Evolutionary conservation across 2,888 invertebrate species (phyloP).

Genomic region (Polydrusus cervinus): DNA sequence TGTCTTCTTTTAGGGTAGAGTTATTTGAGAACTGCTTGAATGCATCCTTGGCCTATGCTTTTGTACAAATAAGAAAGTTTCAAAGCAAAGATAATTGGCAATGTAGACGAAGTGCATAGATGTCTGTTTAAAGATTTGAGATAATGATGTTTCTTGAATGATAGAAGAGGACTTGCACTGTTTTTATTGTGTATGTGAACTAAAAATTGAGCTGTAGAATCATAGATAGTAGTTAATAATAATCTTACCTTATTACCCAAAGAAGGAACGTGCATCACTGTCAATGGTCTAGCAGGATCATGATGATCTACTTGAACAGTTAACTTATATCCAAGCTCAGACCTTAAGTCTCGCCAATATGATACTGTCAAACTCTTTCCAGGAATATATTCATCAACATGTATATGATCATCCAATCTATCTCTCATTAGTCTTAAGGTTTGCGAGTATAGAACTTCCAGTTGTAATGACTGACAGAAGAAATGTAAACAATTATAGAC

Average conservation of each 20-base stretch:
- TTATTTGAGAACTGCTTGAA: too few species aligned
- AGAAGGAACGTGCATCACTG: conserved; percentile 80
- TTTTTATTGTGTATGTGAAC: not conserved
- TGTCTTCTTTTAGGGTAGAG: too few species aligned
- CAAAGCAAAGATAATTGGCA: too few species aligned
- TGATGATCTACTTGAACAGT: conserved; percentile 91
- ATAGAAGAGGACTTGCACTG: too few species aligned
- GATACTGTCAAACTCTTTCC: conserved; percentile 93
- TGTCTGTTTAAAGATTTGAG: not conserved
- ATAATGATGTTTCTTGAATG: too few species aligned
- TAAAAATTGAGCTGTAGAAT: not conserved
- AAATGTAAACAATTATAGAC: conserved; percentile 90
- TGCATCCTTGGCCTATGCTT: too few species aligned
- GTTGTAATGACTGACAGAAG: conserved; percentile 95
- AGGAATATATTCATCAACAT: conserved; percentile 92
- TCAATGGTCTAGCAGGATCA: conserved; percentile 84
- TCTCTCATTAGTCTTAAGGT: conserved; percentile 91
- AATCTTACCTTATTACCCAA: conserved; percentile 76
- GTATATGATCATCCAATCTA: conserved; percentile 89
- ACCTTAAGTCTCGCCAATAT: conserved; percentile 94
- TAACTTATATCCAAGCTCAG: conserved; percentile 90
- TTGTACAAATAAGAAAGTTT: too few species aligned
- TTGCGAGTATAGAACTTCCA: conserved; percentile 93
- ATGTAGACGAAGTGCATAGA: too few species aligned
- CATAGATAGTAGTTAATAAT: not conserved